These are phyloP conservation scores for Frankliniella fusca DNA, from an alignment of 2,888 invertebrate species.

Conservation along the genomic window DNA sequence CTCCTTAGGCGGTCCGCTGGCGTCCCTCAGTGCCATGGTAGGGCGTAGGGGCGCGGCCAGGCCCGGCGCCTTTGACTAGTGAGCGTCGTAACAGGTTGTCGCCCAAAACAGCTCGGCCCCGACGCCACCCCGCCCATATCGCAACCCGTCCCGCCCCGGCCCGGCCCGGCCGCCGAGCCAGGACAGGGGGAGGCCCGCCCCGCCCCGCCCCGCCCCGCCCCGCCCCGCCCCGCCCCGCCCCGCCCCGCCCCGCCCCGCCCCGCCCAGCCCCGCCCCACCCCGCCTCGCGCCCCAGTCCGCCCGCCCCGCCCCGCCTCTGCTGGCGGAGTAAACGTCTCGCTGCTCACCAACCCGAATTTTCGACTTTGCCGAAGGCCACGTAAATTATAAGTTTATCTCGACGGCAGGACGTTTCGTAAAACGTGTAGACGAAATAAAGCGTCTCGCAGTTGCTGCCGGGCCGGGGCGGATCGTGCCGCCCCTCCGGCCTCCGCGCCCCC, in stretches of 20 bases:
- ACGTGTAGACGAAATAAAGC: not conserved
- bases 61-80: not conserved
- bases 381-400: conserved; percentile 23
- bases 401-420: not conserved
- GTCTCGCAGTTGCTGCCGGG: not conserved
- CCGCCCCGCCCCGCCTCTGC: not conserved
- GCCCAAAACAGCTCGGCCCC: conserved; percentile 1
- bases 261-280: not conserved
- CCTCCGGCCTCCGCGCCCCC: no score
- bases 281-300: not conserved
- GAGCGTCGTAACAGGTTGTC: conserved; percentile 19
- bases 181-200: not conserved
- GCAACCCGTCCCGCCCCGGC: not conserved
- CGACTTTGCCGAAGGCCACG: conserved; percentile 23
- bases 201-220: no score
- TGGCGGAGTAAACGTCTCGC: not conserved
- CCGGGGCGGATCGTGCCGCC: not conserved
- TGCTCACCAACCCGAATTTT: conserved; percentile 8
- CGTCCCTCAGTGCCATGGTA: not conserved
- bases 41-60: no score
- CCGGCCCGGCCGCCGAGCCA: not conserved
- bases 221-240: not conserved
- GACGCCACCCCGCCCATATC: not conserved
- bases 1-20: conserved; percentile 18
- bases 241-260: not conserved